These are phyloP conservation scores for Jaculus jaculus DNA, from an alignment of 2,113 vertebrate genomes.

Conservation along the genomic window DNA sequence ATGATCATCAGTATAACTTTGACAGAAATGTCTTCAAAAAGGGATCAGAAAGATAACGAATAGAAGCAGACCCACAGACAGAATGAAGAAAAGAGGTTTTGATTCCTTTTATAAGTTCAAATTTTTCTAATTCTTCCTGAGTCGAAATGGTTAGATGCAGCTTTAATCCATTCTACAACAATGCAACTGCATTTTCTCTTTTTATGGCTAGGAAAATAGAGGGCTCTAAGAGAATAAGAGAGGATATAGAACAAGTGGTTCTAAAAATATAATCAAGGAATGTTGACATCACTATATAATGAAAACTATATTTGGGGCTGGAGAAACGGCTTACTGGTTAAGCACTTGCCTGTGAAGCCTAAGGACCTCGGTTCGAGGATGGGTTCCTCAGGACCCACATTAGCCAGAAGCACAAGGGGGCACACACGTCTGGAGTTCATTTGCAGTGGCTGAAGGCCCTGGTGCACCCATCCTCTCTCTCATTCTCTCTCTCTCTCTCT, in stretches of 20 bases:
- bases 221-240: conserved; percentile 11
- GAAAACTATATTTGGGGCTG: no score
- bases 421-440: no score
- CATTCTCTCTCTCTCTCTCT: no score
- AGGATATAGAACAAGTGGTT: conserved; percentile 19
- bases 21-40: conserved; percentile 37
- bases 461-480: no score
- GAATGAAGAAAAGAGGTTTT: neutral
- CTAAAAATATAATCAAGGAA: neutral
- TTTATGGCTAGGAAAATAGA: conserved; percentile 53
- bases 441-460: no score
- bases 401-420: no score
- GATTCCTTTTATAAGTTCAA: neutral
- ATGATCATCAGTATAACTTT: neutral
- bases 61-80: neutral
- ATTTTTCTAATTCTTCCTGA: conserved; percentile 45
- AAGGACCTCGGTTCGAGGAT: no score
- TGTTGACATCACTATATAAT: conserved; percentile 39
- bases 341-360: no score
- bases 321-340: no score
- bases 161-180: conserved; percentile 59
- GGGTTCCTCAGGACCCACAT: no score
- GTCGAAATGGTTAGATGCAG: conserved; percentile 59
- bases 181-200: conserved; percentile 53
- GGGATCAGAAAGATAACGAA: neutral